Percentiles rank a stretch among this genome's conserved stretches.
phyloP scores from a whole-genome alignment of 2,888 invertebrate genomes.

The Campoplex nolae region DNA sequence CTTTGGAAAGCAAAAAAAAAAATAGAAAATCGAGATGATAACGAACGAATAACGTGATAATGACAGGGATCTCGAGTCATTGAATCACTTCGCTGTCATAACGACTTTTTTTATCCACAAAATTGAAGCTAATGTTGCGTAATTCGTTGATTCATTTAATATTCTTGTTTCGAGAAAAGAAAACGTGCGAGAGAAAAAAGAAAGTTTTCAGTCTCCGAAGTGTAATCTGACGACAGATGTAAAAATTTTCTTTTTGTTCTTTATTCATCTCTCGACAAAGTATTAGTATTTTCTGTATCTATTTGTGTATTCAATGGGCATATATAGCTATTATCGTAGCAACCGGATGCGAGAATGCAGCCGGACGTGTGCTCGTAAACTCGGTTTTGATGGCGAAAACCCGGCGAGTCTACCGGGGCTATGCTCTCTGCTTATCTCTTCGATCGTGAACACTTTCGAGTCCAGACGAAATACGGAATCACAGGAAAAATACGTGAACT shows the following conservation, averaged over 20 bases:
- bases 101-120: not conserved
- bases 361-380: constrained; percentile 71
- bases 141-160: too few relatives aligned
- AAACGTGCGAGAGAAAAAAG: constrained; percentile 17
- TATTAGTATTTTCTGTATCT: not conserved
- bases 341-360: constrained; percentile 63
- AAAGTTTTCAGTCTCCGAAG: constrained; percentile 31
- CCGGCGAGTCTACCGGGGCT: not conserved
- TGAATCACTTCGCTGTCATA: not conserved
- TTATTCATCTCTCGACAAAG: not conserved
- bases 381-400: constrained; percentile 56
- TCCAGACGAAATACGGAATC: constrained; percentile 28
- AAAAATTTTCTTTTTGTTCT: not conserved
- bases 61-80: not conserved
- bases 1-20: not conserved
- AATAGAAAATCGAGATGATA: not conserved
- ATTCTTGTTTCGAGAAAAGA: not conserved
- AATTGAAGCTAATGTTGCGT: too few relatives aligned
- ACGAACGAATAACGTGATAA: not conserved
- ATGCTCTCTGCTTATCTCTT: not conserved
- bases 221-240: not conserved
- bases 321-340: constrained; percentile 49
- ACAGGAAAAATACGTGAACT: not conserved
- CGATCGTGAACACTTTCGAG: constrained; percentile 34
- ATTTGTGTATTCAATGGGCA: constrained; percentile 10